Base-by-base conservation (phyloP, 2,113 vertebrate species). In the Charina bottae region DNA sequence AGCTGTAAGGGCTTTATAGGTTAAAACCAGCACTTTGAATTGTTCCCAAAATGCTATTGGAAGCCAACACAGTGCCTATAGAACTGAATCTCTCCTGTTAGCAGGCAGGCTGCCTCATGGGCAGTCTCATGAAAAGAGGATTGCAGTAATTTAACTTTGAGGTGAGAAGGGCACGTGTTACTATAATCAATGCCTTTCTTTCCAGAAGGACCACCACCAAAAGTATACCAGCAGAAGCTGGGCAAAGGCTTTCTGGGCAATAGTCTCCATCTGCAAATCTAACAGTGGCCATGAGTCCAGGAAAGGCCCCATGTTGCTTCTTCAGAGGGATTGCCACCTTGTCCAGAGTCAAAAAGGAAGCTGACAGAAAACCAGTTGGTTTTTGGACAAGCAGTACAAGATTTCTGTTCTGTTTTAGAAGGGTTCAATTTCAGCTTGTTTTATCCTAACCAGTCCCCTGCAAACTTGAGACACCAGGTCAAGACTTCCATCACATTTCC, bases 401-500 rank as follows among this genome's bases (percentile, higher is more conserved):
- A 78, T 42, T 33, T 78, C 72, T 78, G 17, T 21, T 17, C 72
- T 42, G 72, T 42, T 33, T 78, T 9, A 78, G 72, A 42, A 78
- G 33, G 37, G 33, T 21, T 78, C 37, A 33, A 78, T 78, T 78
- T 78, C 72, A 78, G 72, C 72, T 78, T 78, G 72, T 42, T 78
- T 78, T 78, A 42, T 78, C 72, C 72, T 33, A 78, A 78, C 72
- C 7, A 78, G 33, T 78, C 72, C 72, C 72, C 33, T 78, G 72
- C 72, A 78, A 78, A 78, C 33, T 42, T 42, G 33, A 78, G 72
- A 78, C 72, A 78, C 33, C 33, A 78, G 72, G 72, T 78, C 33
- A 78, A 78, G 72, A 78, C 72, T 78, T 78, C 72, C 72, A 78
- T 42, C 72, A 78, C 72, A 78, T 78, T 78, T 78, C 72, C 33